Evolutionary conservation across 2,113 vertebrate species (phyloP), one percentile per base, ranked within the genome.

Genomic region (Grallaria varia): DNA sequence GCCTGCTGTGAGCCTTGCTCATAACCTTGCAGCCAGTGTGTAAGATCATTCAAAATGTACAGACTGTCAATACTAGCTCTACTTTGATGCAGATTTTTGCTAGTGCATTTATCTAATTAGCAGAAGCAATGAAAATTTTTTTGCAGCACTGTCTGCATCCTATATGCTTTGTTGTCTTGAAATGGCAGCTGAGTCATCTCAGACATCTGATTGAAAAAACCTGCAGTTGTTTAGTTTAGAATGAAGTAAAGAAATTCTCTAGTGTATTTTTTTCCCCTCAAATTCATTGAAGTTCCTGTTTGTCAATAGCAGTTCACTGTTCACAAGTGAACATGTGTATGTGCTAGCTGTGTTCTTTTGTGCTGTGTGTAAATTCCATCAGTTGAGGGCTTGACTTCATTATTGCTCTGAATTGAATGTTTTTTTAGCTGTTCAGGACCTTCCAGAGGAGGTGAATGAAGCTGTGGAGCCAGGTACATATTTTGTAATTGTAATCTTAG

Each of bases 381-480:
- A 59, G 4, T 44, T 66, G 47, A 75, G 28, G 23, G 5, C 20
- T 75, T 95, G 13, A 42, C 40, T 67, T 92, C 24, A 66, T 71
- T 72, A 33, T 59, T 93, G 9, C n/a, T 92, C 55, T 84, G 44
- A 68, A 85, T 72, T 37, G 2, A 75, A 66, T 92, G 4, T 87
- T 78, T 85, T 71, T 40, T 72, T 91, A 96, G 90, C 52, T 92
- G n/a, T 66, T 44, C 85, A 94, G 22, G 52, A 79, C n/a, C 40
- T 92, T 96, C 67, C 13, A 5, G 90, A 97, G n/a, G 42, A 90
- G 19, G 8, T 74, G 40, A 87, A 91, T 84, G 87, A 97, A 84
- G 45, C 42, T n/a, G 68, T 8, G 1, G 79, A 91, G 17, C 68
- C 89, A 93, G 92, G 87, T 97, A 79, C 37, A 6, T 86, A 35